phyloP scores from a whole-genome alignment of 2,888 invertebrate genomes.

The Dasysyrphus albostriatus region DNA sequence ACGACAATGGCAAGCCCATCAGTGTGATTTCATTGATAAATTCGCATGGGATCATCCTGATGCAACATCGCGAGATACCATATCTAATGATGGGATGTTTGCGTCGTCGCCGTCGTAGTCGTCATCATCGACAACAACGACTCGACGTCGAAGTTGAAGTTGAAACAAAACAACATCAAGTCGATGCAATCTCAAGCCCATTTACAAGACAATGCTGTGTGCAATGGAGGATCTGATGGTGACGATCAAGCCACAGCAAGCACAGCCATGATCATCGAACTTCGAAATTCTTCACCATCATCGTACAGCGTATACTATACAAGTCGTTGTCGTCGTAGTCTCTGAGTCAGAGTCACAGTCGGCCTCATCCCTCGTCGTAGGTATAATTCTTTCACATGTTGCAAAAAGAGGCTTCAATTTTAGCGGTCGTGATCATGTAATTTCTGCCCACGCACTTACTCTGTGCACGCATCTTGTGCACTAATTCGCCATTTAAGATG shows the following conservation, averaged over 20 bases:
- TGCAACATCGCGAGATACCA: slow-evolving; percentile 80
- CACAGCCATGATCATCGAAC: slow-evolving; percentile 44
- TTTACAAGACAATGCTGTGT: slow-evolving; percentile 65
- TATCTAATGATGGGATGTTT: slow-evolving; percentile 81
- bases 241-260: slow-evolving; percentile 53
- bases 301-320: slow-evolving; percentile 26
- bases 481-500: slow-evolving; percentile 75
- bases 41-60: slow-evolving; percentile 70
- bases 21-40: slow-evolving; percentile 76
- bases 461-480: slow-evolving; percentile 74
- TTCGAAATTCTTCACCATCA: slow-evolving; percentile 66
- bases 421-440: slow-evolving; percentile 84
- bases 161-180: slow-evolving; percentile 35
- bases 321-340: slow-evolving; percentile 2
- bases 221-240: slow-evolving; percentile 55
- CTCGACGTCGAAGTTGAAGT: slow-evolving; percentile 43
- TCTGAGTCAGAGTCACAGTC: neutral
- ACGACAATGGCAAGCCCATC: slow-evolving; percentile 62
- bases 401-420: slow-evolving; percentile 77
- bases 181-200: slow-evolving; percentile 68
- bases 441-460: slow-evolving; percentile 83
- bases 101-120: slow-evolving; percentile 77
- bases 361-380: slow-evolving; percentile 61
- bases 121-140: slow-evolving; percentile 75
- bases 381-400: slow-evolving; percentile 51